phyloP scores from a whole-genome alignment of 2,888 invertebrate genomes.

The Latheticus oryzae region DNA sequence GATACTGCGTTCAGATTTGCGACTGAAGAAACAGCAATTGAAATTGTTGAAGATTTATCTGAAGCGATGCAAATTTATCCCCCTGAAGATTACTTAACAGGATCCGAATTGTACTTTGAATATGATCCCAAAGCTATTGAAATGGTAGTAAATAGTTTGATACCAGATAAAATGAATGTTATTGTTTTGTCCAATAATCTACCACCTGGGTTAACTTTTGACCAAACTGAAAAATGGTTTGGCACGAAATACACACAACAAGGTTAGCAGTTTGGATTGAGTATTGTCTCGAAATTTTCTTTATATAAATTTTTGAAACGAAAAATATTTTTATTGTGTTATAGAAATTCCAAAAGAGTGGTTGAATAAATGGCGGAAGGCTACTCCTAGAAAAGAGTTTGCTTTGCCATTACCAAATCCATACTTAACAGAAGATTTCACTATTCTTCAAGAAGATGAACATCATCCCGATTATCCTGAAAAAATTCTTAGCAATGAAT shows the following conservation, averaged over 20 bases:
- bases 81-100: slow-evolving; percentile 82
- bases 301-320: too few species aligned
- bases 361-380: slow-evolving; percentile 73
- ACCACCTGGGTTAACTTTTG: slow-evolving; percentile 67
- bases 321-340: too few species aligned
- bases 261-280: slow-evolving; percentile 61
- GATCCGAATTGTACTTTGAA: slow-evolving; percentile 79
- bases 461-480: slow-evolving; percentile 67
- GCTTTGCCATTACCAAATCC: slow-evolving; percentile 78
- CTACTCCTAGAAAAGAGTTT: slow-evolving; percentile 70
- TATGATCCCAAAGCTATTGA: slow-evolving; percentile 78
- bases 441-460: slow-evolving; percentile 66
- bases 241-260: slow-evolving; percentile 79
- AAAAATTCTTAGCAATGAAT: slow-evolving; percentile 69
- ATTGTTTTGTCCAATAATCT: slow-evolving; percentile 76
- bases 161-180: slow-evolving; percentile 76
- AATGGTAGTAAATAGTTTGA: slow-evolving; percentile 71
- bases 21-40: slow-evolving; percentile 77
- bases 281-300: too few species aligned
- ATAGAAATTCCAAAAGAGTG: slow-evolving; percentile 73
- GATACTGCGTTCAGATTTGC: slow-evolving; percentile 79
- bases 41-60: slow-evolving; percentile 82
- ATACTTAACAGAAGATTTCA: slow-evolving; percentile 80
- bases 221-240: slow-evolving; percentile 85
- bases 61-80: slow-evolving; percentile 86